Conservation (phyloP, 2,797 vertebrate species). For the Macroramphosus scolopax region DNA sequence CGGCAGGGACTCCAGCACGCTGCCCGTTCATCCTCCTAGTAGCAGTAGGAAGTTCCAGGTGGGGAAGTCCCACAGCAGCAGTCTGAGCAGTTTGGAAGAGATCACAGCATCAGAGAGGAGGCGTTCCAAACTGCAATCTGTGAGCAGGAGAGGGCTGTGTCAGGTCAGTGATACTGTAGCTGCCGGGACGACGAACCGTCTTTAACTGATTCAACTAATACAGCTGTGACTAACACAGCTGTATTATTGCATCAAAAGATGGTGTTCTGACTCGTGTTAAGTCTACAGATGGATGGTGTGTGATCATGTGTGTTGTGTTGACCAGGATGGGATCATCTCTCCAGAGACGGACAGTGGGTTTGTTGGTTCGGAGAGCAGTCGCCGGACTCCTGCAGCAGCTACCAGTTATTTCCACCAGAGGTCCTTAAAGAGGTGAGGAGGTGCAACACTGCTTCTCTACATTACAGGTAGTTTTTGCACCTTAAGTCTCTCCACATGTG, state of each 20-base stretch:
- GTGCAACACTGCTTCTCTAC: not conserved
- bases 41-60: not conserved
- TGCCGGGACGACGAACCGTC: too few relatives aligned
- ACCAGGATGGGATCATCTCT: slow-evolving; percentile 86
- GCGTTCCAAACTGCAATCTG: slow-evolving; percentile 47
- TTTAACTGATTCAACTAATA: too few relatives aligned
- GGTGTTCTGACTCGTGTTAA: too few relatives aligned
- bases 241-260: too few relatives aligned
- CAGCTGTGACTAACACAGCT: too few relatives aligned
- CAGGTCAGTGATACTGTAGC: slow-evolving; percentile 79
- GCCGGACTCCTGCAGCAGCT: slow-evolving; percentile 73
- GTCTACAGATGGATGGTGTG: not conserved
- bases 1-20: slow-evolving; percentile 7
- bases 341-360: slow-evolving; percentile 96
- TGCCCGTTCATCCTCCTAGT: slow-evolving; percentile 14
- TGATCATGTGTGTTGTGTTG: slow-evolving; percentile 11
- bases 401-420: slow-evolving; percentile 74
- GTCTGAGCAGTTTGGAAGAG: slow-evolving; percentile 69
- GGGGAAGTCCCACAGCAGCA: slow-evolving; percentile 56
- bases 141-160: slow-evolving; percentile 12
- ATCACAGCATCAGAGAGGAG: slow-evolving; percentile 30
- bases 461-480: slow-evolving; percentile 1
- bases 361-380: slow-evolving; percentile 88
- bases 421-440: slow-evolving; percentile 64
- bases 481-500: slow-evolving; percentile 9